phyloP scores from a whole-genome alignment of 2,888 invertebrate species.

The Cetonia aurata region DNA sequence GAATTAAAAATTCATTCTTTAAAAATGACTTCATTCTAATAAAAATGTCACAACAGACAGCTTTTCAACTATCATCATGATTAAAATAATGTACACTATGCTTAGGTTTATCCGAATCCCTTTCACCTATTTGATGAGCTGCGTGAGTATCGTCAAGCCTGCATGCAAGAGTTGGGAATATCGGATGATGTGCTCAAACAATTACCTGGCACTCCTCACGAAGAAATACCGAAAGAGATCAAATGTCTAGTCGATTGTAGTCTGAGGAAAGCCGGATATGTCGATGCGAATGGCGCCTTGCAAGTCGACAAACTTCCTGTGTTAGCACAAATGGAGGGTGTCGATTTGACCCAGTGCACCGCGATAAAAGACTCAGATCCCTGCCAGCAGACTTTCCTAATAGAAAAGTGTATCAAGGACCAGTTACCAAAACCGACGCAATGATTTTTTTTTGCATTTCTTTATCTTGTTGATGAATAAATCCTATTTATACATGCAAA shows the following conservation, averaged over 20 bases:
- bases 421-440: conserved; percentile 16
- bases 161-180: conserved; percentile 20
- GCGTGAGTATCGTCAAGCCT: conserved; percentile 2
- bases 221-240: conserved; percentile 30
- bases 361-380: conserved; percentile 24
- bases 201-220: neutral
- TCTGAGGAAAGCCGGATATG: neutral
- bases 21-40: no score
- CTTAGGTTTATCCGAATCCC: conserved; percentile 3
- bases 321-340: neutral
- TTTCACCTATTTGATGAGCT: neutral
- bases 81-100: neutral
- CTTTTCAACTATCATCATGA: neutral
- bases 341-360: conserved; percentile 19
- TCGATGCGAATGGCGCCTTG: conserved; percentile 13
- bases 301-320: conserved; percentile 24
- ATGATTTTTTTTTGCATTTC: neutral
- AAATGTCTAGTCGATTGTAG: conserved; percentile 35
- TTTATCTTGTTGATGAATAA: no score
- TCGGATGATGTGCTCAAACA: neutral
- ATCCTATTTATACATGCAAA: no score
- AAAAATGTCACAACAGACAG: no score
- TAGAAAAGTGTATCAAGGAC: conserved; percentile 18
- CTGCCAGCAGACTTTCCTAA: conserved; percentile 28
- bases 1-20: no score